Conservation (phyloP, 2,888 invertebrate species). For the Eretmocerus hayati region DNA sequence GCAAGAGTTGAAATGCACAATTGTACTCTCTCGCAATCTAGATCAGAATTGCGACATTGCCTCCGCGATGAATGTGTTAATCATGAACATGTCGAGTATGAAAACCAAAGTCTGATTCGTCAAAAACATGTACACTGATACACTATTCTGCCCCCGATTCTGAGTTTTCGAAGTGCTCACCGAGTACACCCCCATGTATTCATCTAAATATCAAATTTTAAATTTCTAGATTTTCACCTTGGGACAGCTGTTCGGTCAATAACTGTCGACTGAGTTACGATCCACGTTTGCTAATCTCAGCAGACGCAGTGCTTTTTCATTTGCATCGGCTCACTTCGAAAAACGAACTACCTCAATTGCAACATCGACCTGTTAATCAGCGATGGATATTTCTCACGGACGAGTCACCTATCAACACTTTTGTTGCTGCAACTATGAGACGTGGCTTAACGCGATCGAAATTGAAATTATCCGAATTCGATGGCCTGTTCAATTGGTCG, state of each 20-base stretch:
- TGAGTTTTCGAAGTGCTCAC: no score
- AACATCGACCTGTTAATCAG: slow-evolving; percentile 46
- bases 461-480: slow-evolving; percentile 48
- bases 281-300: slow-evolving; percentile 46
- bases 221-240: slow-evolving; percentile 54
- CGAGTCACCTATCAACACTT: slow-evolving; percentile 59
- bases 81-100: no score
- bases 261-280: slow-evolving; percentile 59
- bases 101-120: no score
- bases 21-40: no score
- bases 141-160: no score
- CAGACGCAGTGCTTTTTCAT: slow-evolving; percentile 62
- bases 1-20: no score
- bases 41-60: no score
- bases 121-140: no score
- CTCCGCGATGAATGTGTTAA: no score
- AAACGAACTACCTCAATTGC: slow-evolving; percentile 52
- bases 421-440: slow-evolving; percentile 45
- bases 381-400: slow-evolving; percentile 67
- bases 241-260: slow-evolving; percentile 54
- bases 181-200: no score
- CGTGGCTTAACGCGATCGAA: no score
- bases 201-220: no score
- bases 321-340: slow-evolving; percentile 48
- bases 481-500: slow-evolving; percentile 65